phyloP scores from a whole-genome alignment of 2,888 invertebrate species.

The Ennomos erosarius region DNA sequence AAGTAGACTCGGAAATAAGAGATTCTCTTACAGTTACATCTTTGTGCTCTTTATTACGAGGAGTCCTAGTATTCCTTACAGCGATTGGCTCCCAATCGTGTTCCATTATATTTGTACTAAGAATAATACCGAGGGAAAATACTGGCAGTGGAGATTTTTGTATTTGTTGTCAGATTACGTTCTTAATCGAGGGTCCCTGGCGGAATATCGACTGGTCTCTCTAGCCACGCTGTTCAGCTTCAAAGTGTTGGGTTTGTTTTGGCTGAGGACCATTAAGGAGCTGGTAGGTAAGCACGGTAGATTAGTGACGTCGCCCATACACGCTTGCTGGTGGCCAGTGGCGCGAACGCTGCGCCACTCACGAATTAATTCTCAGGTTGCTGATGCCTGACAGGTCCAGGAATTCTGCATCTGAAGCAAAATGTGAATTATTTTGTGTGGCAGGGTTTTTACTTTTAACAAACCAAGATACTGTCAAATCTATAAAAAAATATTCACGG shows the following conservation, averaged over 20 bases:
- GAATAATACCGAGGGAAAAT: slow-evolving; percentile 67
- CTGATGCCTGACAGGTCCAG: slow-evolving; percentile 19
- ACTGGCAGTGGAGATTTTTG: slow-evolving; percentile 60
- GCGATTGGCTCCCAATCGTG: slow-evolving; percentile 60
- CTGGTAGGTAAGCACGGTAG: slow-evolving; percentile 49
- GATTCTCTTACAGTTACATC: slow-evolving; percentile 68
- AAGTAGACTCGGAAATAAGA: slow-evolving; percentile 76
- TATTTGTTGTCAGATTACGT: slow-evolving; percentile 67
- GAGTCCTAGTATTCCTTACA: slow-evolving; percentile 67
- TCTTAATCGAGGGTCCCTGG: slow-evolving; percentile 86
- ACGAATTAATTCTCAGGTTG: slow-evolving; percentile 33
- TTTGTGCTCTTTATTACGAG: slow-evolving; percentile 53
- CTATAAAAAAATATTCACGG: too few relatives aligned
- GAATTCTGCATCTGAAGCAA: slow-evolving; percentile 43
- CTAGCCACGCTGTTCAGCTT: slow-evolving; percentile 81
- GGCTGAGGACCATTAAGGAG: slow-evolving; percentile 85
- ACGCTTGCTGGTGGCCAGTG: slow-evolving; percentile 60
- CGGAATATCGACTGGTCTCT: slow-evolving; percentile 79
- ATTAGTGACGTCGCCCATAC: slow-evolving; percentile 68
- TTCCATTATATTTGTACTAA: slow-evolving; percentile 64
- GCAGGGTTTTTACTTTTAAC: too few relatives aligned
- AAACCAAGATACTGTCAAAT: too few relatives aligned
- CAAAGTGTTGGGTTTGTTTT: slow-evolving; percentile 80
- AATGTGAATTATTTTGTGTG: neutral
- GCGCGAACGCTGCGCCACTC: slow-evolving; percentile 63